These are phyloP conservation scores for Notamacropus eugenii DNA, from an alignment of 2,797 vertebrate species.

Conservation along the genomic window DNA sequence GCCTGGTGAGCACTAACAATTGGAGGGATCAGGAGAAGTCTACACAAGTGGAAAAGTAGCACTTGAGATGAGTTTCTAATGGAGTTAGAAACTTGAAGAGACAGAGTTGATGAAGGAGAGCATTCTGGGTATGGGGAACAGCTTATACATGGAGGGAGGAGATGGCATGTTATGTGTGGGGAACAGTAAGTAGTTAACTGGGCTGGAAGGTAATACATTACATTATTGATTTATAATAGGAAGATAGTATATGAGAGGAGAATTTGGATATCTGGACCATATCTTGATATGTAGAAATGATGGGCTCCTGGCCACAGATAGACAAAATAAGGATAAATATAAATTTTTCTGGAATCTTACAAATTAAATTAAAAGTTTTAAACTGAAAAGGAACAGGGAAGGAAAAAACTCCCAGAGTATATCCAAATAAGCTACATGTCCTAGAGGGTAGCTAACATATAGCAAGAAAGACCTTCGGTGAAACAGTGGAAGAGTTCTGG, in stretches of 20 bases:
- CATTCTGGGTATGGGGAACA: background rate
- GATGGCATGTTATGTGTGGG: too few relatives aligned
- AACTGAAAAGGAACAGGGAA: background rate
- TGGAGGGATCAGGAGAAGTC: background rate
- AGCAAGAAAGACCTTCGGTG: background rate
- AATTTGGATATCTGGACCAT: background rate
- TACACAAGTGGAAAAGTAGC: background rate
- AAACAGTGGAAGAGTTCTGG: background rate
- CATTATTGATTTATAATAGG: background rate
- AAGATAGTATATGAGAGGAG: background rate
- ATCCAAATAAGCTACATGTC: background rate
- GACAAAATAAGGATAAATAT: background rate
- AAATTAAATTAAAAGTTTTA: background rate
- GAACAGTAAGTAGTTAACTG: background rate
- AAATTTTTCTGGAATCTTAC: background rate
- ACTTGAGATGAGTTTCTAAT: background rate
- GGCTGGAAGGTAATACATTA: background rate
- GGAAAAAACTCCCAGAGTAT: background rate
- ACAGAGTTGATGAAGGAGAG: background rate
- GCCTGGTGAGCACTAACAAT: background rate
- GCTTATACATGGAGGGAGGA: background rate
- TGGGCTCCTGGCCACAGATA: background rate
- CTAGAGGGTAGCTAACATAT: background rate
- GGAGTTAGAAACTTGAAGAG: background rate
- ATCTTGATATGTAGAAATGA: background rate